Conservation (phyloP, 2,113 vertebrate genomes). For the Sphaerodactylus townsendi region DNA sequence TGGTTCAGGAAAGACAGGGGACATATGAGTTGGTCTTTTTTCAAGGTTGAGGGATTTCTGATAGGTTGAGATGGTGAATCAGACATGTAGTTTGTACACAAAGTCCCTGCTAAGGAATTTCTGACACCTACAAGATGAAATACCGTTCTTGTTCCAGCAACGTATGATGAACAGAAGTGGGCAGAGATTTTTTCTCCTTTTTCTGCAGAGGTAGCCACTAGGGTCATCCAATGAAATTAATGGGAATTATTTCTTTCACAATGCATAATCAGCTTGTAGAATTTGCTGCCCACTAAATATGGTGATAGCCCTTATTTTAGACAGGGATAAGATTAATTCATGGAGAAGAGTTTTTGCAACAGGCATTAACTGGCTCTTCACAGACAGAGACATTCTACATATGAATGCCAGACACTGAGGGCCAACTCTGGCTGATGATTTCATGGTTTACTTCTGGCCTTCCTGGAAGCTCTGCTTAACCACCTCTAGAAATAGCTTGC, state of each 20-base stretch:
- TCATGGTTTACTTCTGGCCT: too few relatives aligned
- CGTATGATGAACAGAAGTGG: neutral
- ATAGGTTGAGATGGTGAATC: neutral
- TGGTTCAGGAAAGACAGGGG: constrained; percentile 24
- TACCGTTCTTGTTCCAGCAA: neutral
- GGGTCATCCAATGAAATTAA: neutral
- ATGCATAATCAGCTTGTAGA: neutral
- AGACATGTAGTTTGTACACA: constrained; percentile 4
- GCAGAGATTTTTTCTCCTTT: neutral
- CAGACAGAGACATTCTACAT: neutral
- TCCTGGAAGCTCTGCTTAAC: neutral
- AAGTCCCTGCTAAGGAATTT: constrained; percentile 42
- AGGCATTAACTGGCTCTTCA: neutral
- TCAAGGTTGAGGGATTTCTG: constrained; percentile 45
- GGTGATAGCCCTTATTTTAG: neutral
- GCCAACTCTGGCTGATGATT: neutral
- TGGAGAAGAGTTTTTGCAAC: too few relatives aligned
- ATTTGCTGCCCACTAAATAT: neutral
- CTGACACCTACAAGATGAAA: neutral
- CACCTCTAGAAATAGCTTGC: neutral
- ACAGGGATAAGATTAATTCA: too few relatives aligned
- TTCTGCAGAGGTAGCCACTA: neutral
- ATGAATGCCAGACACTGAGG: neutral
- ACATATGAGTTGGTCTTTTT: constrained; percentile 36
- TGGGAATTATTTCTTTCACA: neutral